Percentiles rank a stretch among this genome's conserved stretches.
These are phyloP conservation scores for Lepidurus packardi DNA, from an alignment of 1,140 invertebrate species.

Conservation along the genomic window DNA sequence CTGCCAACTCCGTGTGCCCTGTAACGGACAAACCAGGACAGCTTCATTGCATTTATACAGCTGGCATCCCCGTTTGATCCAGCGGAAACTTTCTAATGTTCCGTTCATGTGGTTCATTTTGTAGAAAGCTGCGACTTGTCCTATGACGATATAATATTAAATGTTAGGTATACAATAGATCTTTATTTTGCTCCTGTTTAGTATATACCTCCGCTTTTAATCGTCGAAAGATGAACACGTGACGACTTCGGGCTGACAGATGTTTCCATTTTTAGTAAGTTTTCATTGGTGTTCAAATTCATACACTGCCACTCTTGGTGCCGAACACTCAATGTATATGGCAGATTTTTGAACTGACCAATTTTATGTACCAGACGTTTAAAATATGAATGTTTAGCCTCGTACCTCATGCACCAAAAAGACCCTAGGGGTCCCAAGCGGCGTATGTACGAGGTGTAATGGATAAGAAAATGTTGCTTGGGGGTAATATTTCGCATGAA, in stretches of 20 bases:
- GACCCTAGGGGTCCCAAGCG: slow-evolving; percentile 24
- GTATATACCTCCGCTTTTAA: not conserved
- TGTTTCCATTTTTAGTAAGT: not conserved
- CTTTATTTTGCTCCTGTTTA: slow-evolving; percentile 24
- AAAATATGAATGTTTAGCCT: slow-evolving; percentile 33
- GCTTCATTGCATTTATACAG: not conserved
- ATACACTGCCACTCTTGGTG: slow-evolving; percentile 29
- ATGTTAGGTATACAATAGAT: not conserved
- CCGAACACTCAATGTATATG: slow-evolving; percentile 19
- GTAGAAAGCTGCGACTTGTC: slow-evolving; percentile 16
- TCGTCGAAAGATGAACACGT: not conserved
- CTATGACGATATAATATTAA: slow-evolving; percentile 16
- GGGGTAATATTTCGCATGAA: slow-evolving; percentile 27
- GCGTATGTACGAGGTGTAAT: slow-evolving; percentile 29
- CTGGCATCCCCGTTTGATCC: not conserved
- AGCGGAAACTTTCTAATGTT: not conserved
- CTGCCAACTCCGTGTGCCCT: not conserved
- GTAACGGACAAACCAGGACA: not conserved
- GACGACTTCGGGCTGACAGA: not conserved
- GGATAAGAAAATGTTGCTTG: slow-evolving; percentile 32
- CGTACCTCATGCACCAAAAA: slow-evolving; percentile 28
- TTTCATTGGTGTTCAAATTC: not conserved
- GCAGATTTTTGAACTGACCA: slow-evolving; percentile 26
- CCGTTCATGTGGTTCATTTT: not conserved
- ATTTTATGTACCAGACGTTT: slow-evolving; percentile 28